phyloP scores from a whole-genome alignment of 2,113 vertebrate species.

The Mellivora capensis region DNA sequence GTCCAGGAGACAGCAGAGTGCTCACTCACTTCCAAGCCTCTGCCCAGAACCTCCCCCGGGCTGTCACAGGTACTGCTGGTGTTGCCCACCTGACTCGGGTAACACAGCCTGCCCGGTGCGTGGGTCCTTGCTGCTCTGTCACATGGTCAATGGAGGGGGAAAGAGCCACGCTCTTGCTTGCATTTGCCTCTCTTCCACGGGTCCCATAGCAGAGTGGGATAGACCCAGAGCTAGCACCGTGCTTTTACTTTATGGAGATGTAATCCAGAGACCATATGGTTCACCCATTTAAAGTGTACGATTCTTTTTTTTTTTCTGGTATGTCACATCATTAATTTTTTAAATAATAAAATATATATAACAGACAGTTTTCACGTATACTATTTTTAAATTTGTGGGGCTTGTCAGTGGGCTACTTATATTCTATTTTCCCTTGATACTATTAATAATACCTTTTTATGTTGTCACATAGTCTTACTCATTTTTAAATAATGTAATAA shows the following conservation, averaged over 20 bases:
- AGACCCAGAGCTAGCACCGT: not conserved
- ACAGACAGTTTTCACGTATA: not conserved
- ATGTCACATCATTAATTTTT: not conserved
- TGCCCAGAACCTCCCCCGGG: not conserved
- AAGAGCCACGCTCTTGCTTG: not conserved
- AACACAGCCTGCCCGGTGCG: rapidly evolving
- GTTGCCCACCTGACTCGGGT: not conserved
- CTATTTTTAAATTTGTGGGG: not conserved
- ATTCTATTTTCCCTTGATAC: not conserved
- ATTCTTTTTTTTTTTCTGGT: not conserved
- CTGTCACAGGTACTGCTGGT: rapidly evolving
- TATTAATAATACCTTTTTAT: not conserved
- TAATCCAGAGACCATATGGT: not conserved
- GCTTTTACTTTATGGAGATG: not conserved
- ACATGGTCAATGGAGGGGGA: not conserved
- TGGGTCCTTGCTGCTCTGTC: not conserved
- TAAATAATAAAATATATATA: not conserved
- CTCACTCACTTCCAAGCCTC: not conserved
- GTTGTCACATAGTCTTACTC: not conserved
- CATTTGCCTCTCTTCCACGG: not conserved
- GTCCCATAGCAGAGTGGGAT: not conserved
- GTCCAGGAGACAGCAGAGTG: not conserved
- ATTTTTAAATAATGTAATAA: not conserved
- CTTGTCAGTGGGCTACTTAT: not conserved
- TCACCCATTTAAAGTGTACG: not conserved